Conservation (phyloP, 2,797 vertebrate species). For the Furcifer pardalis region DNA sequence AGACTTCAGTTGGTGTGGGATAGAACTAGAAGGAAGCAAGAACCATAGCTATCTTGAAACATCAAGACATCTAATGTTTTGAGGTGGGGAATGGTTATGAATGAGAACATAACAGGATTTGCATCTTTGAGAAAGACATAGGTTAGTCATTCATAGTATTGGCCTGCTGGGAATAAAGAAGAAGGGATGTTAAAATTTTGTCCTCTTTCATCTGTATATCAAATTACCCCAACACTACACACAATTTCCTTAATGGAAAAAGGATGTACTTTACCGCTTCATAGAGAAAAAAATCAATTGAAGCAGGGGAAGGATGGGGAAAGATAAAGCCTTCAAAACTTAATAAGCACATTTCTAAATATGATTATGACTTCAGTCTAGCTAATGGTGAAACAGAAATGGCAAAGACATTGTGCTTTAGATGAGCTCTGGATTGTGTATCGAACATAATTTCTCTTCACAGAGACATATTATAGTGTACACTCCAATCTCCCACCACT, state of each 20-base stretch:
- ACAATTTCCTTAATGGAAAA: constrained; percentile 63
- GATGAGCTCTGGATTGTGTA: constrained; percentile 2
- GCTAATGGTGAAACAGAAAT: constrained; percentile 61
- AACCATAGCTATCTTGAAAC: constrained; percentile 24
- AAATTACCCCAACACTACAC: constrained; percentile 56
- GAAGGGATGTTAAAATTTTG: constrained; percentile 20
- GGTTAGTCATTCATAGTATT: neutral
- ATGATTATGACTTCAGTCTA: constrained; percentile 54
- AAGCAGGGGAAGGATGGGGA: constrained; percentile 61
- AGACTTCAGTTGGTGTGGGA: neutral
- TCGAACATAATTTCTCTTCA: neutral
- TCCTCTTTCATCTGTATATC: constrained; percentile 43
- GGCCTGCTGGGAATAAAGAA: constrained; percentile 26
- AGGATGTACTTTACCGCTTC: constrained; percentile 63
- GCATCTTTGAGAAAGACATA: neutral
- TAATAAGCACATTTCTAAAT: constrained; percentile 62
- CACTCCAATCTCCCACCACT: neutral
- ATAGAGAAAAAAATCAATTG: constrained; percentile 61
- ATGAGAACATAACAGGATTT: constrained; percentile 17
- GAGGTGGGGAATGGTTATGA: constrained; percentile 32
- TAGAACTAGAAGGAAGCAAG: neutral
- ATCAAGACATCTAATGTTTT: constrained; percentile 30
- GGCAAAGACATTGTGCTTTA: constrained; percentile 39
- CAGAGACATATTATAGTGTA: constrained; percentile 3
- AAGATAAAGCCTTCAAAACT: constrained; percentile 58